phyloP scores from a whole-genome alignment of 2,797 vertebrate genomes.

The Chelonia mydas region DNA sequence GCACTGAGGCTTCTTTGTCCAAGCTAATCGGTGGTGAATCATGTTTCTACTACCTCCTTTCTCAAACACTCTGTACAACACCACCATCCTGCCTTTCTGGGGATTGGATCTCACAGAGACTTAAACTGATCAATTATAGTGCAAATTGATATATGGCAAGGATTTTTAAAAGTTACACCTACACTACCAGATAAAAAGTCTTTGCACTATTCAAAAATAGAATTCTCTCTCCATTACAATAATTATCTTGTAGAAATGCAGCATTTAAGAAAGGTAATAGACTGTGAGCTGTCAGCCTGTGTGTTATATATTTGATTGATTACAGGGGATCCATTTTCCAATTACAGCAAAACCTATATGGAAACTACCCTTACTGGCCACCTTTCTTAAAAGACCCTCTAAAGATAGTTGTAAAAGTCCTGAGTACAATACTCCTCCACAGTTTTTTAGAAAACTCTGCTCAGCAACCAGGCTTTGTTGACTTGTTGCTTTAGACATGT shows the following conservation, averaged over 20 bases:
- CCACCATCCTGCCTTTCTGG: neutral
- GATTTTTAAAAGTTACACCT: neutral
- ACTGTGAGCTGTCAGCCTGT: slow-evolving; percentile 23
- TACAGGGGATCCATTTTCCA: neutral
- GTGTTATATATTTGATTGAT: neutral
- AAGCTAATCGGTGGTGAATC: neutral
- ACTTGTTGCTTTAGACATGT: neutral
- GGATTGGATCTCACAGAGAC: neutral
- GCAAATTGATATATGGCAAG: slow-evolving; percentile 12
- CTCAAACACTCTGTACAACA: neutral
- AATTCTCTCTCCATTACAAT: slow-evolving; percentile 33
- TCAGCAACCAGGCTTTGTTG: neutral
- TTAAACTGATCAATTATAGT: neutral
- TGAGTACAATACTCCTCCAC: neutral
- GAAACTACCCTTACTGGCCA: neutral
- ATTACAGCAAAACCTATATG: slow-evolving; percentile 24
- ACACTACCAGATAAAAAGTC: slow-evolving; percentile 4
- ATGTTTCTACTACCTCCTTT: neutral
- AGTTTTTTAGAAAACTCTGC: slow-evolving; percentile 2
- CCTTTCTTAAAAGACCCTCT: slow-evolving; percentile 29
- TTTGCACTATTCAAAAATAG: slow-evolving; percentile 16
- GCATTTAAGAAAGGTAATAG: slow-evolving; percentile 23
- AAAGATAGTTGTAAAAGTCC: slow-evolving; percentile 45
- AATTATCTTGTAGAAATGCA: slow-evolving; percentile 51
- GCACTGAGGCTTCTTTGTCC: neutral